phyloP scores from a whole-genome alignment of 2,888 invertebrate species.

The Gastrophysa polygoni region DNA sequence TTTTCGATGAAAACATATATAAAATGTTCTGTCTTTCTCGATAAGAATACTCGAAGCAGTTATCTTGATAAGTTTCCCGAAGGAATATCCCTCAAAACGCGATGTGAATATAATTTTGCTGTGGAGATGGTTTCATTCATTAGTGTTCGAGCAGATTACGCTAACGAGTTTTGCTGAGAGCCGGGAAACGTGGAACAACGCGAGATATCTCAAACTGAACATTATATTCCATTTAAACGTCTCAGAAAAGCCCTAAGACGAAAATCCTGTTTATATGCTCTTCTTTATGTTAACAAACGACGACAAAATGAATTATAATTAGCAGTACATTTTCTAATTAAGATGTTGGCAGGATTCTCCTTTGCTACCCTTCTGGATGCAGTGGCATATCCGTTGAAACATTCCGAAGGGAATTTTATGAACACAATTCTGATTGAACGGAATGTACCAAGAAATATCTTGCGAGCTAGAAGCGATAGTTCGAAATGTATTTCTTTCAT shows the following conservation, averaged over 20 bases:
- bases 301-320: conserved; percentile 51
- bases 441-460: too few species aligned
- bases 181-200: background rate
- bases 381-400: background rate
- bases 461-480: too few species aligned
- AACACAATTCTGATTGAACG: too few species aligned
- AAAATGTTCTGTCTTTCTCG: too few species aligned
- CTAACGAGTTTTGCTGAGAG: background rate
- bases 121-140: background rate
- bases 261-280: conserved; percentile 34
- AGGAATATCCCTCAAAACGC: too few species aligned
- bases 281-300: conserved; percentile 43
- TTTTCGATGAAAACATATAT: too few species aligned
- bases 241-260: conserved; percentile 19
- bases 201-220: conserved; percentile 23
- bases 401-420: background rate
- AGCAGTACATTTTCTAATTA: conserved; percentile 51
- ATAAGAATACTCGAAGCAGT: too few species aligned
- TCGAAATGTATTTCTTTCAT: too few species aligned
- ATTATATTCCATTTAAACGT: conserved; percentile 26
- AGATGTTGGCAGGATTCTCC: conserved; percentile 38
- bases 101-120: background rate
- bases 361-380: background rate
- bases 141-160: background rate
- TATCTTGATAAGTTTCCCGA: too few species aligned